phyloP scores from a whole-genome alignment of 2,113 vertebrate genomes.

The Irena cyanogastra region DNA sequence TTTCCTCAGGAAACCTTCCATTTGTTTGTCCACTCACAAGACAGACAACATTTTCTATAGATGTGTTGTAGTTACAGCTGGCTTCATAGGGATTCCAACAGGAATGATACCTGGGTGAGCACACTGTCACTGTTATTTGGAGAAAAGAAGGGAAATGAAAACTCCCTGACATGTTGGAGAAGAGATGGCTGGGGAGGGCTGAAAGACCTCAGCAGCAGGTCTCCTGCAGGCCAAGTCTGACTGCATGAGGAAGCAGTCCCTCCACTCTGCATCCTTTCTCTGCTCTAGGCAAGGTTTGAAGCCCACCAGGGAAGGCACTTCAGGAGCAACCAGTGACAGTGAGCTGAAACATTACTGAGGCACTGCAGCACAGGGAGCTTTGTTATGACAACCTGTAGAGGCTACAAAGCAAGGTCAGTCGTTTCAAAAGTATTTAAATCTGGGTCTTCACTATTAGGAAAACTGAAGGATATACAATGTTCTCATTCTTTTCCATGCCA shows the following conservation, averaged over 20 bases:
- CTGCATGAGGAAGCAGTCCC: not conserved
- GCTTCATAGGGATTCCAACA: not conserved
- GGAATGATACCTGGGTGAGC: not conserved
- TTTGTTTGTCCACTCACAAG: not conserved
- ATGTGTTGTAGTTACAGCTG: not conserved
- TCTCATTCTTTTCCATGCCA: not conserved
- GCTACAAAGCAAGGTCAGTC: not conserved
- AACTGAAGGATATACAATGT: not conserved
- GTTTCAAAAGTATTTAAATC: not conserved
- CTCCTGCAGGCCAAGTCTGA: not conserved
- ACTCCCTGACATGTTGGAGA: not conserved
- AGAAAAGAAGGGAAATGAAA: not conserved
- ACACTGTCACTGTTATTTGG: not conserved
- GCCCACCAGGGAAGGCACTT: not conserved
- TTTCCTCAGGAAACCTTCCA: not conserved
- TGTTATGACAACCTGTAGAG: not conserved
- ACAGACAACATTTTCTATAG: not conserved
- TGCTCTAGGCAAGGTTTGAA: not conserved
- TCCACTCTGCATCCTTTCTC: not conserved
- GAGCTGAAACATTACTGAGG: not conserved
- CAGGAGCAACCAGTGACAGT: not conserved
- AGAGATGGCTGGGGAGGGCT: not conserved
- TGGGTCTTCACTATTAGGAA: not conserved
- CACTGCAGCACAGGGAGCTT: not conserved
- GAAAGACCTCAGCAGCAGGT: not conserved